These are phyloP conservation scores for Dufourea novaeangliae DNA, from an alignment of 1,140 invertebrate genomes.

Conservation along the genomic window DNA sequence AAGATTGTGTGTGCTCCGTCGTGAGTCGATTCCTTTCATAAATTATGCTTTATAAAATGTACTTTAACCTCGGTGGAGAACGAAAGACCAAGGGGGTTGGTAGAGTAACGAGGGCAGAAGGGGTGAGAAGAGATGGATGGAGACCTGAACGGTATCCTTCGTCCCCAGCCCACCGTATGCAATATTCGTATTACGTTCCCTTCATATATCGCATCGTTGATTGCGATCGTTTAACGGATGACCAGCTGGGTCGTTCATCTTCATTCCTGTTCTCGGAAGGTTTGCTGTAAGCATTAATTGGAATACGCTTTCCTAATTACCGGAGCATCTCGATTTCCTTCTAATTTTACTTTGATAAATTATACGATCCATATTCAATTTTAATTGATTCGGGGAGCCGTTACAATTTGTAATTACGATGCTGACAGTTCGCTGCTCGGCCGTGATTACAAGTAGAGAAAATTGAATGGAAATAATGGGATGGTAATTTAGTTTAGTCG, in stretches of 20 bases:
- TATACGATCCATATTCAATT: conserved; percentile 38
- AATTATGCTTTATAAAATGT: neutral
- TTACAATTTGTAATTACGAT: conserved; percentile 39
- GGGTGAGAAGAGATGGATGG: neutral
- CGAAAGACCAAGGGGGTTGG: neutral
- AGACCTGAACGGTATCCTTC: neutral
- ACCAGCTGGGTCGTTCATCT: conserved; percentile 39
- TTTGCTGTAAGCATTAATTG: conserved; percentile 43
- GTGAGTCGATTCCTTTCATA: neutral
- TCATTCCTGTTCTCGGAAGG: conserved; percentile 34
- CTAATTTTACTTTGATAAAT: conserved; percentile 47
- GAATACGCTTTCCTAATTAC: conserved; percentile 37
- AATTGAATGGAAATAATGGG: neutral
- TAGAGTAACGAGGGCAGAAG: neutral
- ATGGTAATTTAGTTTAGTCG: neutral
- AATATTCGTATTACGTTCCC: conserved; percentile 41
- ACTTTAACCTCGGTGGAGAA: neutral
- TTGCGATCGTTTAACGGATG: conserved; percentile 49
- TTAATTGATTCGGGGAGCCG: conserved; percentile 15
- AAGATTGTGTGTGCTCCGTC: too few species aligned
- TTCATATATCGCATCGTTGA: conserved; percentile 47
- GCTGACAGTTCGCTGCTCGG: neutral
- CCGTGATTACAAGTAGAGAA: neutral
- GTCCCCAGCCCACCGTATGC: conserved; percentile 14
- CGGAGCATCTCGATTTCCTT: conserved; percentile 34